Evolutionary conservation across 2,797 vertebrate genomes (phyloP), one percentile per base, ranked within the genome.

Genomic region (Enteromius paludinosus): DNA sequence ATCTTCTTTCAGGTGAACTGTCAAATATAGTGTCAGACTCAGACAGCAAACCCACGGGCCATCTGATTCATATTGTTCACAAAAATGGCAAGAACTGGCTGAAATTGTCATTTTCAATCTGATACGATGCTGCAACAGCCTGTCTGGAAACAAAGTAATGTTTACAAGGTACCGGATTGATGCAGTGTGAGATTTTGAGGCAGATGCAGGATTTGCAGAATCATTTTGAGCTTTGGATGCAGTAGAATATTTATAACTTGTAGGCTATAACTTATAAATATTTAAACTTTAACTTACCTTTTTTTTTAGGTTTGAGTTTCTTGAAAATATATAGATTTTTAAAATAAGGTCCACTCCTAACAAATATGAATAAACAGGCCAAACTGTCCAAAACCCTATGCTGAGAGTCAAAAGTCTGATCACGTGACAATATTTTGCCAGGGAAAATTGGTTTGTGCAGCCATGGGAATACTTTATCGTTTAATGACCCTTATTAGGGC

Each of bases 1-100:
- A 59, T 74, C 33, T 59, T 17, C 72, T 65, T 73, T 81, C 28
- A 64, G 54, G 70, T 33, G 70, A 72, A 81, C 28, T 59, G 28
- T 25, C 70, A 33, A 18, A 38, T 82, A 45, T 52, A 38, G 54
- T 75, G 52, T 75, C 52, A 75, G 52, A 43, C 52, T 59, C n/a
- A 41, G 54, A 56, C 35, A 75, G 72, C 33, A 59, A 75, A 75
- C 52, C 20, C 33, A 75, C 25, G 4, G 72, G 52, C 49, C n/a
- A 76, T 76, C 35, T 61, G 54, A 61, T 61, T 61, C n/a, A 56
- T 61, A 59, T 25, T 75, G 72, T 59, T 35, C 47, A 47, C 68
- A 30, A 75, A 61, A 75, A 75, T 38, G 72, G 23, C 72, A 75
- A 38, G 20, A 74, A 47, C 28, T 35, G 54, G 49, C 38, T 56